phyloP scores from a whole-genome alignment of 2,888 invertebrate genomes.

The Drosophila colorata region DNA sequence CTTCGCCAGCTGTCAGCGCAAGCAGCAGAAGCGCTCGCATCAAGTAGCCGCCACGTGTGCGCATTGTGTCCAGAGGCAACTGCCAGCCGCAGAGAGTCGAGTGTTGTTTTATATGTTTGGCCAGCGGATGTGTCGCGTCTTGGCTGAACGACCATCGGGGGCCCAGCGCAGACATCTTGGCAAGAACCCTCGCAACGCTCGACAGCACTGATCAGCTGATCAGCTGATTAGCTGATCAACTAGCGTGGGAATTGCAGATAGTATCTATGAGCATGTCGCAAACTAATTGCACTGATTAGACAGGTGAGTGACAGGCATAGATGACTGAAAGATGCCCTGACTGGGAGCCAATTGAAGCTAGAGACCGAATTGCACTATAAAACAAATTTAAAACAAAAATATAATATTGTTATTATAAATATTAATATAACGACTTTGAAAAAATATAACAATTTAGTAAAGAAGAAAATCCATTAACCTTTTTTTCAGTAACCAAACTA shows the following conservation, averaged over 20 bases:
- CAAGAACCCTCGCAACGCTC: background rate
- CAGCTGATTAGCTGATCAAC: background rate
- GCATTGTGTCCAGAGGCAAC: slow-evolving; percentile 39
- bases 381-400: too few species aligned
- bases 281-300: background rate
- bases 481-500: too few species aligned
- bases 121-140: slow-evolving; percentile 63
- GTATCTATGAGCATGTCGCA: background rate
- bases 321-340: background rate
- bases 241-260: slow-evolving; percentile 17
- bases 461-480: too few species aligned
- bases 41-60: slow-evolving; percentile 23
- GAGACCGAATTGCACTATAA: too few species aligned
- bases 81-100: background rate
- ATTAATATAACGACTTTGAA: too few species aligned
- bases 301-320: background rate
- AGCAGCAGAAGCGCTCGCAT: slow-evolving; percentile 10
- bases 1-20: background rate
- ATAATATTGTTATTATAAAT: too few species aligned
- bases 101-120: slow-evolving; percentile 53
- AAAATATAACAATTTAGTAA: too few species aligned
- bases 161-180: slow-evolving; percentile 39
- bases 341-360: too few species aligned
- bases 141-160: slow-evolving; percentile 71
- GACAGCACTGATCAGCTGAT: slow-evolving; percentile 9